Evolutionary conservation across 2,113 vertebrate genomes (phyloP), one percentile per base, ranked within the genome.

Genomic region (Euleptes europaea): DNA sequence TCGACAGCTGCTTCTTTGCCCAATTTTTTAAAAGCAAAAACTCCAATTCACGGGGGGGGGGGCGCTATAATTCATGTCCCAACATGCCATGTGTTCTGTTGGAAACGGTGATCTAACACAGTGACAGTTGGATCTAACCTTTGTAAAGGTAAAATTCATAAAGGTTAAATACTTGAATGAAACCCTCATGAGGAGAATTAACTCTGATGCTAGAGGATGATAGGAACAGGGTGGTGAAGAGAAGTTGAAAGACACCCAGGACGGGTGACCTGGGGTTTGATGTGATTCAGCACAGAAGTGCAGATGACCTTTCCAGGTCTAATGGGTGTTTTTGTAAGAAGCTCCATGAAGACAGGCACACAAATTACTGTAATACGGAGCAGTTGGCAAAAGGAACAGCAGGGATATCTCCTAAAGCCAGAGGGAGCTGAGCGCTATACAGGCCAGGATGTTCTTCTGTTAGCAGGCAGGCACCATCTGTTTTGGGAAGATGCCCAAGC

Each of bases 291-390:
- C 78, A 92, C 83, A 90, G 87, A 94, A 95, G 91, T 90, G 88
- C 0, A 78, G 26, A 90, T 86, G 82, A 85, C 82, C 88, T 92
- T 89, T 63, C 90, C 93, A 94, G 84, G 63, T 90, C 85, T 91
- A 85, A 77, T 78, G 84, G 87, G 67, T 88, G 87, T 94, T 94
- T 93, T 94, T 86, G 78, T 89, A 94, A 93, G 84, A 93, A 84
- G 88, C 90, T 80, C 90, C 80, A 89, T 88, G 91, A 93, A 94
- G 86, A 92, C 60, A 81, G 84, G 78, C 82, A 85, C 84, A 89
- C 84, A 90, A 90, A 94, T 94, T 94, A 93, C 84, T 91, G 84
- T 93, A 94, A 95, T 92, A 92, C 92, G 87, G 89, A 91, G 90
- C 92, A 95, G 90, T 94, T 90, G 91, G 87, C 47, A 91, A 90